Base-by-base conservation (phyloP, 2,888 invertebrate species). In the Trissolcus japonicus region DNA sequence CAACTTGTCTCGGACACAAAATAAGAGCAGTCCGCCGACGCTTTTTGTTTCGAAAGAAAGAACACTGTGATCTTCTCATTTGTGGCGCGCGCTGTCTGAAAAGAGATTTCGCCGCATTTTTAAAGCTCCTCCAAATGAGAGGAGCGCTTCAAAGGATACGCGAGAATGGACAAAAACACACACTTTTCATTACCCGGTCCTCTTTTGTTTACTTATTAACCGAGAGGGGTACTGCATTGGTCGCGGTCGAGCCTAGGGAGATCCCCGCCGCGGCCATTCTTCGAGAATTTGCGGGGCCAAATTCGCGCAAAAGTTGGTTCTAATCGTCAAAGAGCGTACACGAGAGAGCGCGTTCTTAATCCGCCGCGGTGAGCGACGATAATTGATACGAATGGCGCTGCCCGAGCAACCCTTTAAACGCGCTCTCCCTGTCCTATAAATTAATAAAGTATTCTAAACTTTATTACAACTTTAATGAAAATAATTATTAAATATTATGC, bases 401-500 rank as follows among this genome's bases (percentile, higher is more conserved):
- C 76, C 59, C 74, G 55, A 63, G 80, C 82, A 85, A 83, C 86
- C 86, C 86, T 86, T 87, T 86, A 83, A 83, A 83, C 83, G 82
- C 80, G 82, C 82, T 83, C 82, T 83, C 79, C 80, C 83, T 81
- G 83, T 82, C 86, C 88, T 88, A 89, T 89, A 89, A 89, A 89
- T 88, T 89, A 89, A 88, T 89, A 88, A 88, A 88, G 88, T 87
- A 88, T 87, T 84, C 87, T 83, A 86, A 88, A 89, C 87, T 88
- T 88, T 88, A 88, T 88, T 86, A 87, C 86, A 87, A 87, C 87
- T 88, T 87, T 88, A 89, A 89, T 88, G 87, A 87, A 88, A 88
- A 88, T 88, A 89, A 89, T 89, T 88, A 89, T 88, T 89, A 89
- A 88, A 89, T 89, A 89, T 89, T 88, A 88, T 88, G 85, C 87